Evolutionary conservation across 2,797 vertebrate genomes (phyloP).

Genomic region (Sparidentex hasta): DNA sequence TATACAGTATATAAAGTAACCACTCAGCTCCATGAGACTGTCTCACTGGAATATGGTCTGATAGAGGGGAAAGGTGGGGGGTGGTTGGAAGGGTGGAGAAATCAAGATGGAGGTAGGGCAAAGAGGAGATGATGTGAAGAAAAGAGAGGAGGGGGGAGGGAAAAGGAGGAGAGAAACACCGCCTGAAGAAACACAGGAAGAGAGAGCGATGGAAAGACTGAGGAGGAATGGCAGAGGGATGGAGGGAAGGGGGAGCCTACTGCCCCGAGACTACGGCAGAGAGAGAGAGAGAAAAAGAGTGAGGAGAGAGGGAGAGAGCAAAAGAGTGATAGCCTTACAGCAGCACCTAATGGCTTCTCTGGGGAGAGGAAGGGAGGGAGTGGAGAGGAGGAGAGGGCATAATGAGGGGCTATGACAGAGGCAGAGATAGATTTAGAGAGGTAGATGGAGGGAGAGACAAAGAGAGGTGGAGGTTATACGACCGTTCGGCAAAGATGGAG

Average conservation of each 20-base stretch:
- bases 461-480: slow-evolving; percentile 76
- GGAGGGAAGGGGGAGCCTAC: slow-evolving; percentile 57
- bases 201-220: slow-evolving; percentile 62
- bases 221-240: slow-evolving; percentile 57
- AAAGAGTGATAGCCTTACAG: slow-evolving; percentile 83
- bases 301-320: slow-evolving; percentile 63
- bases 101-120: slow-evolving; percentile 73
- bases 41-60: slow-evolving; percentile 57
- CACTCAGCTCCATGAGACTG: slow-evolving; percentile 58
- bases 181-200: slow-evolving; percentile 68
- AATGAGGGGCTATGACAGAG: slow-evolving; percentile 79
- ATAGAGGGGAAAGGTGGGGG: slow-evolving; percentile 49
- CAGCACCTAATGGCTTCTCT: slow-evolving; percentile 85
- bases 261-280: slow-evolving; percentile 76
- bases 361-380: slow-evolving; percentile 71
- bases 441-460: slow-evolving; percentile 73
- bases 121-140: slow-evolving; percentile 69
- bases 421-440: slow-evolving; percentile 73
- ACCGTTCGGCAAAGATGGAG: slow-evolving; percentile 67
- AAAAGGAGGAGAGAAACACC: slow-evolving; percentile 44
- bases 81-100: slow-evolving; percentile 57
- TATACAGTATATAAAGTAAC: slow-evolving; percentile 19
- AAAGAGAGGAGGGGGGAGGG: slow-evolving; percentile 29
- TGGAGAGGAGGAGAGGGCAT: slow-evolving; percentile 70
- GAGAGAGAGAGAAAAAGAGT: slow-evolving; percentile 57